Conservation (phyloP, 2,797 vertebrate genomes). For the Eupleurogrammus muticus region DNA sequence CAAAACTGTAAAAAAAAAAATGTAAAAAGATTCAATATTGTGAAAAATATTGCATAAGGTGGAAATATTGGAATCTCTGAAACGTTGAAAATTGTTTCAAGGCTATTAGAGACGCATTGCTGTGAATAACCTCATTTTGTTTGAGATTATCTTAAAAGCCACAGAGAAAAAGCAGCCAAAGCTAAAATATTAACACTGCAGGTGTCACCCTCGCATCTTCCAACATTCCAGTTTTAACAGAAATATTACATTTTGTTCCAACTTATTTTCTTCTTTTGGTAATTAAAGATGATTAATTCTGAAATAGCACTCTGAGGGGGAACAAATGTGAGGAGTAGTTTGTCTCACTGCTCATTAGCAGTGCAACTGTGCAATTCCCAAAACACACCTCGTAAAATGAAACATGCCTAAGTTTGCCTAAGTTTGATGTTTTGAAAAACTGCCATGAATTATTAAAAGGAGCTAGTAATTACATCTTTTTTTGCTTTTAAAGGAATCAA, state of each 20-base stretch:
- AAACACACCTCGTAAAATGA: constrained; percentile 40
- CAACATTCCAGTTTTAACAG: constrained; percentile 5
- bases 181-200: constrained; percentile 14
- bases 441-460: constrained; percentile 43
- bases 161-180: not conserved
- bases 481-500: constrained; percentile 29
- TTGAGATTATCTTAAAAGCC: constrained; percentile 10
- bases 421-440: constrained; percentile 45
- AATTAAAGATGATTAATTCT: constrained; percentile 56
- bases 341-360: constrained; percentile 59
- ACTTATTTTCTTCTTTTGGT: constrained; percentile 28
- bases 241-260: constrained; percentile 35
- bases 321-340: constrained; percentile 44
- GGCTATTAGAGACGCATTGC: not conserved
- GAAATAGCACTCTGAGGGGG: constrained; percentile 42
- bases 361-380: constrained; percentile 43
- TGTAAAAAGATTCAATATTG: too few relatives aligned
- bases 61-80: too few relatives aligned
- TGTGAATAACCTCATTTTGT: constrained; percentile 36
- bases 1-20: too few relatives aligned
- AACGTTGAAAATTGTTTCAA: too few relatives aligned
- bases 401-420: constrained; percentile 29
- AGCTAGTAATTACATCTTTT: constrained; percentile 25
- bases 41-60: too few relatives aligned
- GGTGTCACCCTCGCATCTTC: constrained; percentile 23